These are phyloP conservation scores for Thunnus maccoyii DNA, from an alignment of 2,113 vertebrate species.

Conservation along the genomic window DNA sequence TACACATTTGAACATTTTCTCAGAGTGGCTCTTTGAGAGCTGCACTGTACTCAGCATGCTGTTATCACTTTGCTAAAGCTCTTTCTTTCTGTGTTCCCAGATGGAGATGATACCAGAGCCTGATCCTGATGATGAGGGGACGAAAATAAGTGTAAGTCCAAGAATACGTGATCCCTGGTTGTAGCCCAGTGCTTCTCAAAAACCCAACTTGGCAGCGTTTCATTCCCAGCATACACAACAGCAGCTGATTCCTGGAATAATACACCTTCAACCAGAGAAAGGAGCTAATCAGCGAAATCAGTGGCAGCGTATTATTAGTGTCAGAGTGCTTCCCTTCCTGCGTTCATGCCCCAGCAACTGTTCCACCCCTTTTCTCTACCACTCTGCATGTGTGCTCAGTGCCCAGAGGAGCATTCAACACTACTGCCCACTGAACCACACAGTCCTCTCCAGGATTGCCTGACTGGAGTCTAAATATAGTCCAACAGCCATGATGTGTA, in stretches of 20 bases:
- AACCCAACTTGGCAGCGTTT: neutral
- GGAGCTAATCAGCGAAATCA: slow-evolving; percentile 72
- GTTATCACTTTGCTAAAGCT: slow-evolving; percentile 24
- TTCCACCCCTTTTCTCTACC: slow-evolving; percentile 7
- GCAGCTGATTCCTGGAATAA: slow-evolving; percentile 71
- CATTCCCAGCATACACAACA: slow-evolving; percentile 38
- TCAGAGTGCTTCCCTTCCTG: slow-evolving; percentile 52
- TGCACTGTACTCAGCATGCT: neutral
- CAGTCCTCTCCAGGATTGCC: neutral
- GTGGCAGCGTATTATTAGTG: slow-evolving; percentile 69
- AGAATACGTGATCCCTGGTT: neutral
- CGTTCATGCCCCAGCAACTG: slow-evolving; percentile 16
- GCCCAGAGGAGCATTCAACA: neutral
- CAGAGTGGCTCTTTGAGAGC: neutral
- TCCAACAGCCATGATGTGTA: neutral
- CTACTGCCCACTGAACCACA: neutral
- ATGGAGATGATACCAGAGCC: slow-evolving; percentile 83
- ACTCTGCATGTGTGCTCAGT: slow-evolving; percentile 6
- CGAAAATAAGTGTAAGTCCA: slow-evolving; percentile 87
- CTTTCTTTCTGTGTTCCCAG: slow-evolving; percentile 69
- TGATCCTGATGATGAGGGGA: slow-evolving; percentile 85
- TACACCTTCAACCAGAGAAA: slow-evolving; percentile 59
- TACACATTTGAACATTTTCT: slow-evolving; percentile 1
- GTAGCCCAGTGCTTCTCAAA: neutral
- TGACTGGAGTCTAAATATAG: neutral